Base-by-base conservation (phyloP, 2,797 vertebrate species). In the Microctenopoma steveboyesi region DNA sequence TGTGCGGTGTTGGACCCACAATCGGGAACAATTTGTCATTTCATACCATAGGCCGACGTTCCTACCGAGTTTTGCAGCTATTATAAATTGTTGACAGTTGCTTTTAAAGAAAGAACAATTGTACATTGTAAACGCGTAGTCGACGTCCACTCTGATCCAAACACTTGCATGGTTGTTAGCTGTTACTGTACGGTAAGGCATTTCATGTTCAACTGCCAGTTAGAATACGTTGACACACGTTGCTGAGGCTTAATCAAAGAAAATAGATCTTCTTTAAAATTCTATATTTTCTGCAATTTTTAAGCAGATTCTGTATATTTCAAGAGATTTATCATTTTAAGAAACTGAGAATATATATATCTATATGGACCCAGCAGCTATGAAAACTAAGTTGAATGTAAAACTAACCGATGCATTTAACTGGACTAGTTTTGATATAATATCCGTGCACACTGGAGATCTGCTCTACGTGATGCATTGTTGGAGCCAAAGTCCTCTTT, bases 151-250 rank as follows among this genome's bases (percentile, higher is more conserved):
- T 62, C 74, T 47, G 65, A 63, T 64, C 71, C 42, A 58, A 73
- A 78, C 45, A 54, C 84, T 73, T 93, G 92, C 93, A 94, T 94
- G 94, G 65, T 88, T 92, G 92, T 90, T 89, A 74, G 74, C 84
- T 86, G 85, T 92, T 84, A 53, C 46, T 78, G 69, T 69, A 70
- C 28, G 72, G 27, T 58, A 22, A 72, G 18, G 65, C 12, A 50
- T 76, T 73, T 78, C 56, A 68, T 16, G 75, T 86, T 79, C 61
- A 75, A 91, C 90, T 92, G 88, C 86, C 88, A 91, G 79, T 84
- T 70, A 80, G 42, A 79, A 62, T 7, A 57, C n/a, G 40, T 53
- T n/a, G 43, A 76, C n/a, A 18, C 1, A 16, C 69, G 68, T 59
- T 42, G 69, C 40, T 10, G 64, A 75, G 11, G 57, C 84, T 79